Evolutionary conservation across 2,888 invertebrate genomes (phyloP), one percentile per base, ranked within the genome.

Genomic region (Fragum sueziense): DNA sequence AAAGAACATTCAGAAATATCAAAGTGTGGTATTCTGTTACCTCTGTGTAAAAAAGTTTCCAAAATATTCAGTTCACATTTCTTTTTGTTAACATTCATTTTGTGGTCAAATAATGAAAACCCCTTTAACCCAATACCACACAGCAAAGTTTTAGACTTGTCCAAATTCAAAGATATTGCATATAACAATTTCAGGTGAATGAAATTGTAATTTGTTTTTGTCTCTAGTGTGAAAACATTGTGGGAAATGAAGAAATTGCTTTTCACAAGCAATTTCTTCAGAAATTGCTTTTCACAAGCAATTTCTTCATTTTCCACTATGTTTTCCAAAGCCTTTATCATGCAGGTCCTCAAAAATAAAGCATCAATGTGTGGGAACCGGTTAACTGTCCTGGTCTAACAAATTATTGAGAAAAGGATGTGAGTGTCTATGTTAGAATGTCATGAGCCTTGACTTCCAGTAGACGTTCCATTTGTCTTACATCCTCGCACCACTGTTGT

Each of bases 371-470:
- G 47, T 47, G 47, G 47, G 17, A 47, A 47, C 2, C 2, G 1
- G 47, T 47, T 47, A 47, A 47, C 17, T 47, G 17, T 47, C 17
- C 17, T 47, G 47, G 47, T 47, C 47, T n/a, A 47, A 47, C n/a
- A 47, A 2, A 47, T 47, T 2, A n/a, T 6, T 2, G 25, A 57
- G 11, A 22, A 25, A 22, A 25, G 20, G 14, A 57, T 22, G 25
- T 11, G 2, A 9, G 11, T 62, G 4, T 29, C 67, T 82, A 93
- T 74, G 96, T 96, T 83, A 97, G 94, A 92, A 97, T 96, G 92
- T 97, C 96, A 68, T 95, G 95, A n/a, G 96, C 96, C 90, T 96
- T 95, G 52, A 95, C 95, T 93, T 96, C 96, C 76, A 97, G 94
- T 77, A 96, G 92, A 79, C 94, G 94, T 91, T 96, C 96, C 96